phyloP scores from a whole-genome alignment of 2,888 invertebrate species.

The Ceraclea dissimilis region DNA sequence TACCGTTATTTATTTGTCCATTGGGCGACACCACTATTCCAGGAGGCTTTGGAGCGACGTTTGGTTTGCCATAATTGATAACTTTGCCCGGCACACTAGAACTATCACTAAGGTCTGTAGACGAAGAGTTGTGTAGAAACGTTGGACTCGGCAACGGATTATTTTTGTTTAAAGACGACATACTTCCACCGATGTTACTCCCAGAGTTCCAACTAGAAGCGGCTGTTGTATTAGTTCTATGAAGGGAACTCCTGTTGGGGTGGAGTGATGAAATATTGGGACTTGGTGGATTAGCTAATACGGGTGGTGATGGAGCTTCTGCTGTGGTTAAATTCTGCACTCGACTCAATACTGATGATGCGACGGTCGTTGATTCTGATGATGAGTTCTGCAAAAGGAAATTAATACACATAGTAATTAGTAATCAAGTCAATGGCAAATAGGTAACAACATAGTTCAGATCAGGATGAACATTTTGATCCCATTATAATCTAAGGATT shows the following conservation, averaged over 20 bases:
- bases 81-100: slow-evolving; percentile 4
- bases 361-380: slow-evolving; percentile 29
- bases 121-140: slow-evolving; percentile 1
- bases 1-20: slow-evolving; percentile 28
- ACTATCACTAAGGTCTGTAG: slow-evolving; percentile 9
- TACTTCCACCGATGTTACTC: slow-evolving; percentile 41
- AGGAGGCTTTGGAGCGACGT: slow-evolving; percentile 79
- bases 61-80: slow-evolving; percentile 66
- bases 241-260: slow-evolving; percentile 42
- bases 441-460: too few species aligned
- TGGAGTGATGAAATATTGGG: slow-evolving; percentile 35
- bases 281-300: slow-evolving; percentile 7
- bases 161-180: slow-evolving; percentile 35
- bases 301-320: slow-evolving; percentile 5
- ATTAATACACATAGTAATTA: too few species aligned
- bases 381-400: background rate
- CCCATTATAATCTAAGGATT: too few species aligned
- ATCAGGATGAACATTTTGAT: too few species aligned
- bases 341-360: slow-evolving; percentile 7
- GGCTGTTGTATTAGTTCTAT: slow-evolving; percentile 24
- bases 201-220: background rate
- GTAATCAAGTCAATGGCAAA: too few species aligned
- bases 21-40: slow-evolving; percentile 31
- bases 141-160: slow-evolving; percentile 15
- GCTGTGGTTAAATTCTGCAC: slow-evolving; percentile 17